Base-by-base conservation (phyloP, 1,140 invertebrate genomes). In the Sesamia nonagrioides region DNA sequence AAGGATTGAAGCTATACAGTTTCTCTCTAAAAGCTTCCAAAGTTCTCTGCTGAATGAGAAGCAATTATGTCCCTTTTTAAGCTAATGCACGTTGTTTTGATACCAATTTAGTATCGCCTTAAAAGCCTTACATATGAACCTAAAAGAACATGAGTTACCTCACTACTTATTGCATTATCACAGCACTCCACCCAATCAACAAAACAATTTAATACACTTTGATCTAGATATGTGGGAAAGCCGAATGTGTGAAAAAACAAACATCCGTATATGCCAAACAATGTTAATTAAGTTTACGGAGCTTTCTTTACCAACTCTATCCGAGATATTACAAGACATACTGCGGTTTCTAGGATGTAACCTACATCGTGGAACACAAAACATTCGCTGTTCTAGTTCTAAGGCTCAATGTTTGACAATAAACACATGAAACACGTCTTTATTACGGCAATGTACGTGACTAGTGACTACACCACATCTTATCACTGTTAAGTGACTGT, bases 381-480 rank as follows among this genome's bases (percentile, higher is more conserved):
- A 50, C 42, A 11, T 48, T 2, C 42, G 6, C 13, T 69, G 66
- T 48, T 35, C 60, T 63, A 37, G 60, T 63, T 63, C 11, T 13
- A 4, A 69, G 66, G 50, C 27, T 18, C 5, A 18, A 33, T 69
- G 50, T 69, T 69, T 69, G 66, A 69, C 66, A 69, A 69, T 69
- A 69, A 69, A 69, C 66, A 9, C 18, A 69, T 69, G 21, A 17
- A 69, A 48, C 66, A 69, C 66, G 42, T 48, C 21, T 69, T 68
- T 69, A 33, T 69, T 69, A 48, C 66, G 42, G 42, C 45, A 69
- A 18, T 48, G 1, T 69, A 69, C 66, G 66, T 69, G 66, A 69
- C 37, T 45, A 27, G 66, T 69, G 66, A 69, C 17, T 45, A 45
- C 21, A 48, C 18, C 15, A 33, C 17, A 33, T 15, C 21, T 27